Evolutionary conservation across 2,797 vertebrate genomes (phyloP).

Genomic region (Aphelocoma californica): DNA sequence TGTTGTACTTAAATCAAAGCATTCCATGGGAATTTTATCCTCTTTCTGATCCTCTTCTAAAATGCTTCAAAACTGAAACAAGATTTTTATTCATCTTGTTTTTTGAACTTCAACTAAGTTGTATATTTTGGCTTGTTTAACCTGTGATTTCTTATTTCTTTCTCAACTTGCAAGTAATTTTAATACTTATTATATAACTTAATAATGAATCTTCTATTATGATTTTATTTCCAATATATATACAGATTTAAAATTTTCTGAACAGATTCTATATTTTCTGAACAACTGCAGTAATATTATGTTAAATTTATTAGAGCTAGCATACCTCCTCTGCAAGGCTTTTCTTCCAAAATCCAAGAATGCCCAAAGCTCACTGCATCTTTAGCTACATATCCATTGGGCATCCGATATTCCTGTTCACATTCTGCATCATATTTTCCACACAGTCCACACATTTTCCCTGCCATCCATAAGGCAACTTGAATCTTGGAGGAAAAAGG

Average conservation of each 20-base stretch:
- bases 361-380: conserved; percentile 75
- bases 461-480: conserved; percentile 81
- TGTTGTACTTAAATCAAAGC: neutral
- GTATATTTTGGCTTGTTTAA: neutral
- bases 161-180: neutral
- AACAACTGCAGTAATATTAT: neutral
- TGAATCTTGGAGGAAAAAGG: conserved; percentile 68
- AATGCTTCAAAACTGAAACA: neutral
- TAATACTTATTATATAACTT: neutral
- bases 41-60: neutral
- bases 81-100: neutral
- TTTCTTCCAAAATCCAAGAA: conserved; percentile 81
- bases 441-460: conserved; percentile 81
- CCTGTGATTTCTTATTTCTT: neutral
- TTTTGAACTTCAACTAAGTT: neutral
- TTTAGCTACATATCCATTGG: conserved; percentile 71
- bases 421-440: conserved; percentile 80
- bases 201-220: neutral
- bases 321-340: conserved; percentile 73
- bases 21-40: neutral
- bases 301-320: neutral
- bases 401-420: conserved; percentile 77
- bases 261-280: neutral
- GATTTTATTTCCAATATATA: neutral
- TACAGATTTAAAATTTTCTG: neutral